Evolutionary conservation across 92 coral and sea anemone species (phyloP).

Genomic region (Paragorgia papillata): DNA sequence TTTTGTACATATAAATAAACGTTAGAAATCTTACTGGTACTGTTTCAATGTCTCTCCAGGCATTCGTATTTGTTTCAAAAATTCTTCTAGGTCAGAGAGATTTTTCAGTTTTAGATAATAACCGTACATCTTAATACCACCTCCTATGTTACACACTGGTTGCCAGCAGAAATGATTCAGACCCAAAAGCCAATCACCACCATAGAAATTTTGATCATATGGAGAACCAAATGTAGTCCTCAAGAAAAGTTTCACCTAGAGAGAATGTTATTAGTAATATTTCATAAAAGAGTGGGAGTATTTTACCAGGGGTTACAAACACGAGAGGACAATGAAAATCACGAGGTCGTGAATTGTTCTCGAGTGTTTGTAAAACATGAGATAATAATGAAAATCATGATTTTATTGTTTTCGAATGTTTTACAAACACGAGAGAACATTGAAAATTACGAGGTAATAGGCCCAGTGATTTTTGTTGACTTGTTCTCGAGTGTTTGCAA

Average conservation of each 20-base stretch:
- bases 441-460: no score
- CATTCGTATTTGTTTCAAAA: slow-evolving; percentile 47
- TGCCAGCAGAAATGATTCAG: slow-evolving; percentile 86
- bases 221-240: slow-evolving; percentile 67
- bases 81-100: slow-evolving; percentile 48
- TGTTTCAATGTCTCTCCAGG: slow-evolving; percentile 59
- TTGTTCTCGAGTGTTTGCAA: no score
- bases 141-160: slow-evolving; percentile 54
- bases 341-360: no score
- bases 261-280: no score
- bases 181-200: slow-evolving; percentile 90
- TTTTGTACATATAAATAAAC: not conserved
- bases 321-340: no score
- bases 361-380: no score
- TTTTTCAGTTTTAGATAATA: slow-evolving; percentile 44
- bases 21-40: slow-evolving; percentile 47
- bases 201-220: slow-evolving; percentile 71
- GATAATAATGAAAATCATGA: no score
- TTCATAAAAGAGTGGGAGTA: no score
- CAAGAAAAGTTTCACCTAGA: slow-evolving; percentile 60
- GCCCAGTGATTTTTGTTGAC: no score
- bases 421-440: no score
- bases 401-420: no score
- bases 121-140: not conserved
- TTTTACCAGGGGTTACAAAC: no score